Evolutionary conservation across 1,140 invertebrate species (phyloP).

Genomic region (Scaptomyza graminum): DNA sequence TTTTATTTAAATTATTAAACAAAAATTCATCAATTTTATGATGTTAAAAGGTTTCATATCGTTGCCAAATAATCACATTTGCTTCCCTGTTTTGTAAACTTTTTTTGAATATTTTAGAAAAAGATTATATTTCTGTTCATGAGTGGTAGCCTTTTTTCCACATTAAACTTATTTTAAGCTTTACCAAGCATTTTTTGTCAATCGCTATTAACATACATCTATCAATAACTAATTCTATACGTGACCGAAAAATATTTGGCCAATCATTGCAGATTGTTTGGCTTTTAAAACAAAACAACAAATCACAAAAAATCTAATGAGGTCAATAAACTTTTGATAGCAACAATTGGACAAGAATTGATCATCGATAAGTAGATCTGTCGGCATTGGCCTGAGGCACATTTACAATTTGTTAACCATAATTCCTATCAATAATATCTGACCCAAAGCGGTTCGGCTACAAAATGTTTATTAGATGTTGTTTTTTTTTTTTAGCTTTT

Average conservation of each 20-base stretch:
- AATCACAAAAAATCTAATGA: constrained; percentile 5
- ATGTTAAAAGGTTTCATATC: too few relatives aligned
- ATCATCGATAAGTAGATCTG: constrained; percentile 24
- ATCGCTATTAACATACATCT: not conserved
- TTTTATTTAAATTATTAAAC: too few relatives aligned
- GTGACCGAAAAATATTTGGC: constrained; percentile 41
- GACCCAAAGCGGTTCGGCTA: not conserved
- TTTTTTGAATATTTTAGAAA: too few relatives aligned
- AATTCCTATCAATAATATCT: constrained; percentile 10
- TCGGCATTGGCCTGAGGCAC: constrained; percentile 38
- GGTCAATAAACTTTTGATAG: constrained; percentile 65
- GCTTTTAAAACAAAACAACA: not conserved
- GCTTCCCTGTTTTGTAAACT: too few relatives aligned
- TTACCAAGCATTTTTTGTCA: not conserved
- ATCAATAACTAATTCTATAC: constrained; percentile 69
- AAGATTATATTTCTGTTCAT: too few relatives aligned
- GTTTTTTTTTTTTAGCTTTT: constrained; percentile 22
- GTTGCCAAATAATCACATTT: too few relatives aligned
- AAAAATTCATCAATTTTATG: too few relatives aligned
- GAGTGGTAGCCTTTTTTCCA: too few relatives aligned
- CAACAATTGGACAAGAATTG: constrained; percentile 49
- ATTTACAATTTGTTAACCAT: constrained; percentile 1
- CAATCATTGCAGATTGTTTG: constrained; percentile 39
- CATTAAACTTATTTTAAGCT: not conserved
- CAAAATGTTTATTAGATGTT: not conserved